Conservation (phyloP, 92 coral and sea anemone species). For the Pocillopora meandrina region DNA sequence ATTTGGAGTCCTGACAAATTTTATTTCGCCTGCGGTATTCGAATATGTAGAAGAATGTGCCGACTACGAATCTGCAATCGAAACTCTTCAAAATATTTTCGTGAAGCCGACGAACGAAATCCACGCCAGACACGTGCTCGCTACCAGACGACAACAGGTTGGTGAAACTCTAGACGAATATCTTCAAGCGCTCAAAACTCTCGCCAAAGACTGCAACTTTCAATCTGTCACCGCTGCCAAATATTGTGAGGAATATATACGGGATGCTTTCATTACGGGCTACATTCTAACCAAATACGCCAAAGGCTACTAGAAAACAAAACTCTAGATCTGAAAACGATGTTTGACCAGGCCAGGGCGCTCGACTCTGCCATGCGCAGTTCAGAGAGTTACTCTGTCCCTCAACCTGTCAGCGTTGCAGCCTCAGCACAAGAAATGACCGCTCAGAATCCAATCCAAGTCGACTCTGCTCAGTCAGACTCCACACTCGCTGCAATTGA, state of each 20-base stretch:
- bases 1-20: constrained; percentile 46
- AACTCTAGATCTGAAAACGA: constrained; percentile 18
- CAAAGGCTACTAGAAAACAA: constrained; percentile 59
- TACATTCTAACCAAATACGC: constrained; percentile 38
- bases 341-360: no score
- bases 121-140: constrained; percentile 38
- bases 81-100: constrained; percentile 35
- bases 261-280: constrained; percentile 58
- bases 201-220: constrained; percentile 56
- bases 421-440: no score
- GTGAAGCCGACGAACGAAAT: no score
- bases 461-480: no score
- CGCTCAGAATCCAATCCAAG: no score
- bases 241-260: constrained; percentile 43
- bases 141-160: constrained; percentile 54
- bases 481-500: no score
- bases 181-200: constrained; percentile 53
- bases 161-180: constrained; percentile 50
- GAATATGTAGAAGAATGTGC: constrained; percentile 49
- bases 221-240: constrained; percentile 43
- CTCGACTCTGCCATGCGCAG: no score
- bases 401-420: no score
- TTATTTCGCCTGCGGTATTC: constrained; percentile 44
- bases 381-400: no score
- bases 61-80: constrained; percentile 38